phyloP scores from a whole-genome alignment of 2,113 vertebrate genomes.

The Psittacara wagleri region DNA sequence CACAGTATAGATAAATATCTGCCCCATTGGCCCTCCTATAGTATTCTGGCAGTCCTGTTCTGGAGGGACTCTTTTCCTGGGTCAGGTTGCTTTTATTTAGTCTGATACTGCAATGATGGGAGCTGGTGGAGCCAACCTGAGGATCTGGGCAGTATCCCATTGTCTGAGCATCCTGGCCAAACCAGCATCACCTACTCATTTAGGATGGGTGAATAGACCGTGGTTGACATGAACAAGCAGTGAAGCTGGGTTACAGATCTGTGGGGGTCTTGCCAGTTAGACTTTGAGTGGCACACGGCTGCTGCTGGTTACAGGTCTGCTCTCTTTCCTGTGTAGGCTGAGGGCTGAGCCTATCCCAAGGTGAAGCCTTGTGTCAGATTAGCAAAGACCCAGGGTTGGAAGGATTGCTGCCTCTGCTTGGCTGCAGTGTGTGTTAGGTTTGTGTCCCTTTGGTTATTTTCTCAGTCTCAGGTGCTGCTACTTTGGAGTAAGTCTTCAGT shows the following conservation, averaged over 20 bases:
- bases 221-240: not conserved
- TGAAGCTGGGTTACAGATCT: not conserved
- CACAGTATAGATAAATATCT: not conserved
- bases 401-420: not conserved
- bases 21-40: not conserved
- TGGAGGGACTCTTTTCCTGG: not conserved
- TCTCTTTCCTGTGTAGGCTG: not conserved
- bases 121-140: not conserved
- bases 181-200: fast-evolving
- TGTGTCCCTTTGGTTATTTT: not conserved
- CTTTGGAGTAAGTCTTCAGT: not conserved
- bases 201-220: not conserved
- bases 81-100: not conserved
- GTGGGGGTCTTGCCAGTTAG: not conserved
- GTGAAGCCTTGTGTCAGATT: not conserved
- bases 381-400: not conserved
- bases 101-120: not conserved
- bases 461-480: not conserved
- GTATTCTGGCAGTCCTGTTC: not conserved
- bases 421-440: not conserved
- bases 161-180: not conserved
- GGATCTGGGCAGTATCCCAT: not conserved
- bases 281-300: fast-evolving
- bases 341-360: not conserved
- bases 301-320: not conserved